These are phyloP conservation scores for Siderastrea siderea DNA, from an alignment of 92 coral and sea anemone genomes.

Conservation along the genomic window DNA sequence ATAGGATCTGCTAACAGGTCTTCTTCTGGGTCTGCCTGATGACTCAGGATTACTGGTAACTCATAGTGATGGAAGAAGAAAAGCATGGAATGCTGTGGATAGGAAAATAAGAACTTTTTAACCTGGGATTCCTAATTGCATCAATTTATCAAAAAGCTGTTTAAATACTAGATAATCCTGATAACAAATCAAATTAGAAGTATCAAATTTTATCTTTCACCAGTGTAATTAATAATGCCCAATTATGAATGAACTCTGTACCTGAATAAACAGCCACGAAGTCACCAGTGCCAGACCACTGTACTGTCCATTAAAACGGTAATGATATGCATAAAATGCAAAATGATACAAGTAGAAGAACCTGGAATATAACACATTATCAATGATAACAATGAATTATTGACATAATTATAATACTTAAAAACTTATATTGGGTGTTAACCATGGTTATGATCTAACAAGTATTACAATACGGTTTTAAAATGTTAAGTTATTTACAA, in stretches of 20 bases:
- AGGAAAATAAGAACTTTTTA: not conserved
- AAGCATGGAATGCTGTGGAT: slow-evolving; percentile 95
- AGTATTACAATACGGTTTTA: no score
- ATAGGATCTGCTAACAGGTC: slow-evolving; percentile 93
- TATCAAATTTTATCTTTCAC: no score
- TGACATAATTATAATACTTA: no score
- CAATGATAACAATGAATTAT: not conserved
- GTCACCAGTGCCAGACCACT: slow-evolving; percentile 98
- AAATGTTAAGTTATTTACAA: no score
- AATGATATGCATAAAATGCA: slow-evolving; percentile 99
- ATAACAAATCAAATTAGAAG: not conserved
- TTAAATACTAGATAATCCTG: not conserved
- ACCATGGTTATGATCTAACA: no score
- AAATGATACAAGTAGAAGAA: slow-evolving; percentile 98
- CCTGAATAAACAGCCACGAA: slow-evolving; percentile 99
- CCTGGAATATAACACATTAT: slow-evolving; percentile 51
- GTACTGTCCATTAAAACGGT: slow-evolving; percentile 99
- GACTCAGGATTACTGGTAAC: slow-evolving; percentile 92
- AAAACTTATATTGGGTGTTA: no score
- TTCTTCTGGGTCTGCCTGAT: slow-evolving; percentile 89
- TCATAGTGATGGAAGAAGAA: slow-evolving; percentile 98
- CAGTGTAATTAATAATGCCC: not conserved
- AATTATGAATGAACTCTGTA: not conserved
- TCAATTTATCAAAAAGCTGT: not conserved
- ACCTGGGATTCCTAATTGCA: no score